These are phyloP conservation scores for Entomobrya proxima DNA, from an alignment of 2,888 invertebrate species.

Conservation along the genomic window DNA sequence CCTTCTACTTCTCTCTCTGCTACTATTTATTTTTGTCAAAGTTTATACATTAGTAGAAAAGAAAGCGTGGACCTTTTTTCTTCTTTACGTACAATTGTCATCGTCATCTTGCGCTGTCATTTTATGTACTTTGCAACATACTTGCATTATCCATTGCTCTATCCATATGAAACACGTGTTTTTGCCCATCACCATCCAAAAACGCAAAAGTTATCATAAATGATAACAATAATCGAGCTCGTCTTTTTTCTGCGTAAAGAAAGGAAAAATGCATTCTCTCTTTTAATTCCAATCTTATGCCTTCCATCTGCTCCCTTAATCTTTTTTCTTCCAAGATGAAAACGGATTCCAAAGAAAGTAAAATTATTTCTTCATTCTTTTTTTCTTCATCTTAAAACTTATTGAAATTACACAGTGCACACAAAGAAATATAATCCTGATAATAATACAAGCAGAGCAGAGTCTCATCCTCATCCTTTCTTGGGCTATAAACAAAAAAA, in stretches of 20 bases:
- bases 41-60: slow-evolving; percentile 21
- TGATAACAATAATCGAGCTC: too few relatives aligned
- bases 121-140: neutral
- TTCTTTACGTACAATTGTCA: neutral
- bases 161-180: slow-evolving; percentile 4
- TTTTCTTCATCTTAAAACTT: too few relatives aligned
- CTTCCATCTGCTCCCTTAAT: too few relatives aligned
- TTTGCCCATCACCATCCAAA: neutral
- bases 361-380: too few relatives aligned
- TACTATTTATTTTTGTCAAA: slow-evolving; percentile 26
- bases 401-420: slow-evolving; percentile 16
- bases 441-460: neutral
- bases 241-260: too few relatives aligned
- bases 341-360: too few relatives aligned
- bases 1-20: neutral
- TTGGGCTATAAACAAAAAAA: slow-evolving; percentile 27
- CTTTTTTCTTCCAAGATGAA: too few relatives aligned
- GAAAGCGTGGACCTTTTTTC: neutral
- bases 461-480: neutral
- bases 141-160: neutral
- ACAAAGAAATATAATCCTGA: slow-evolving; percentile 19
- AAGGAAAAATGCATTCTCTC: too few relatives aligned
- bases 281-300: too few relatives aligned
- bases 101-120: slow-evolving; percentile 2
- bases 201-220: too few relatives aligned